phyloP scores from a whole-genome alignment of 2,113 vertebrate species.

The Aspiorhynchus laticeps region DNA sequence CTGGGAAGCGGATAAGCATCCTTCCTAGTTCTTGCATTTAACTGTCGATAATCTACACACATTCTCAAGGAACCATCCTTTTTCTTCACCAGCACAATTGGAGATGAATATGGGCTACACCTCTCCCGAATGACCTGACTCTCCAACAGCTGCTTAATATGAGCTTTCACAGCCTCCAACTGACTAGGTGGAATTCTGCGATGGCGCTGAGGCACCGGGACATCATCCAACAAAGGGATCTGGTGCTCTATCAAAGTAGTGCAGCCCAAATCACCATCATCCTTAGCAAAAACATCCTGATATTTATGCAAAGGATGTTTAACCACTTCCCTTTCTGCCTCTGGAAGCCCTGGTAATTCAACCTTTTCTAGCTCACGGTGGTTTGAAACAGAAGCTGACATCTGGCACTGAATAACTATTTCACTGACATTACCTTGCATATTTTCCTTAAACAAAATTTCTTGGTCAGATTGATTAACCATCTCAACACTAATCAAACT shows the following conservation, averaged over 20 bases:
- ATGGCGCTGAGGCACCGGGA: not conserved
- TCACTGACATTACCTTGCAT: not conserved
- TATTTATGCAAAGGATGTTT: too few species aligned
- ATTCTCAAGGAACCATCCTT: too few species aligned
- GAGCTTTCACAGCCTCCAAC: not conserved
- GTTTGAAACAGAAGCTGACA: not conserved
- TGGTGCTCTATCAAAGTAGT: not conserved
- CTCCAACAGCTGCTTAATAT: not conserved
- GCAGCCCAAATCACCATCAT: conserved; percentile 1
- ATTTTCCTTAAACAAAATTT: not conserved
- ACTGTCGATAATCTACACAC: too few species aligned
- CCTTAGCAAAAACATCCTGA: not conserved
- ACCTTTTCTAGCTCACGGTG: not conserved
- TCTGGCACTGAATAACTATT: not conserved
- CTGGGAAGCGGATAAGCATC: too few species aligned
- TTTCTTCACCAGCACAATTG: too few species aligned
- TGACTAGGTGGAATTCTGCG: not conserved
- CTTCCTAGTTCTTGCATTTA: too few species aligned
- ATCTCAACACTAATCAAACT: too few species aligned
- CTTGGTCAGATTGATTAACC: not conserved
- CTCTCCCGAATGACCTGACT: too few species aligned
- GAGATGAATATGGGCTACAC: too few species aligned
- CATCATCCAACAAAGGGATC: not conserved
- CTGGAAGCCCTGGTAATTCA: not conserved
- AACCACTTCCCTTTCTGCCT: not conserved